phyloP scores from a whole-genome alignment of 2,113 vertebrate genomes.

The Micronycteris hirsuta region DNA sequence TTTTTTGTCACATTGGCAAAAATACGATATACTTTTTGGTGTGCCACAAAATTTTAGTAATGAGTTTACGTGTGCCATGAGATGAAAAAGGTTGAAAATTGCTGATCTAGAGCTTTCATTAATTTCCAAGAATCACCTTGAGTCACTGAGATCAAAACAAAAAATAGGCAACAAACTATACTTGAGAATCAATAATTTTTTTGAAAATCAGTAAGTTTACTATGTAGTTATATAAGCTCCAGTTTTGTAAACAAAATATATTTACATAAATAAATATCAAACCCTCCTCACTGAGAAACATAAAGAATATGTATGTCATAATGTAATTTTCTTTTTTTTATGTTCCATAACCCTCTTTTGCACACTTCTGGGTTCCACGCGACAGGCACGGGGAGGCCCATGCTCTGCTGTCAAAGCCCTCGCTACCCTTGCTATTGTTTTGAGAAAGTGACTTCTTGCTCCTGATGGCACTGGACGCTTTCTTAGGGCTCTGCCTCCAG shows the following conservation, averaged over 20 bases:
- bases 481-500: not conserved
- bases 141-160: not conserved
- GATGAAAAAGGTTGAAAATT: not conserved
- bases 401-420: not conserved
- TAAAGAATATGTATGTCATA: not conserved
- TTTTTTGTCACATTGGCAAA: too few species aligned
- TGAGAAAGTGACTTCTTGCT: not conserved
- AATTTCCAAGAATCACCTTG: not conserved
- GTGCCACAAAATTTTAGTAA: too few species aligned
- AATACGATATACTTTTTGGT: too few species aligned
- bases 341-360: not conserved
- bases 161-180: not conserved
- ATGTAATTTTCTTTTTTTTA: not conserved
- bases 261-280: not conserved
- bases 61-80: too few species aligned
- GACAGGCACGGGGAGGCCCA: not conserved
- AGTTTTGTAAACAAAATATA: not conserved
- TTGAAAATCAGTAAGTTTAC: not conserved
- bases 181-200: not conserved
- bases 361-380: not conserved
- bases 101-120: not conserved
- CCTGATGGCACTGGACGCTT: not conserved
- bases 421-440: not conserved
- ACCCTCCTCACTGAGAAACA: not conserved
- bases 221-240: not conserved